phyloP scores from a whole-genome alignment of 2,113 vertebrate species.

The Benitochromis conjunctus region DNA sequence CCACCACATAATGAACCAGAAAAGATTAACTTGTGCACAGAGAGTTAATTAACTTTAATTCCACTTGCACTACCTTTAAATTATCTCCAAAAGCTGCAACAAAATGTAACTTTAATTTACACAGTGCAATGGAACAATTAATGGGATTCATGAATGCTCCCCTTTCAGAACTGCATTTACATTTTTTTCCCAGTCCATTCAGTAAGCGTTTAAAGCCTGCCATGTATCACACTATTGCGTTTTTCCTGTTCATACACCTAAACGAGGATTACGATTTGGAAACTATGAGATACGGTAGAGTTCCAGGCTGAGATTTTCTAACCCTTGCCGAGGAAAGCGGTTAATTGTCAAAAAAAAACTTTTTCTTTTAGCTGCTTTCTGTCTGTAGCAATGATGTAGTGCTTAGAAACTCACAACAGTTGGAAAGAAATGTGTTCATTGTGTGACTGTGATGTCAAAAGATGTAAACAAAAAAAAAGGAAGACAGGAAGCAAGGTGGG shows the following conservation, averaged over 20 bases:
- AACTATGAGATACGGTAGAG: neutral
- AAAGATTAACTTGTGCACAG: conserved; percentile 51
- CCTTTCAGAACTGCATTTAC: conserved; percentile 12
- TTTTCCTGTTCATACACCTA: neutral
- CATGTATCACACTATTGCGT: neutral
- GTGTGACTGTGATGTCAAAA: neutral
- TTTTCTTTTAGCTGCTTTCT: neutral
- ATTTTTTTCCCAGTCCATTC: neutral
- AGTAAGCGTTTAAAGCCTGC: neutral
- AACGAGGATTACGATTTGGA: neutral
- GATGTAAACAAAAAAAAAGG: neutral
- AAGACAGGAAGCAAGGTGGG: neutral
- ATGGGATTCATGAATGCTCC: conserved; percentile 28
- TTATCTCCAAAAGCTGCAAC: conserved; percentile 53
- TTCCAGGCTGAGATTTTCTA: neutral
- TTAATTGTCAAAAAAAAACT: neutral
- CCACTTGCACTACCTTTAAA: conserved; percentile 55
- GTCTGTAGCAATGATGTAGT: neutral
- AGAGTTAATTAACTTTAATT: conserved; percentile 66
- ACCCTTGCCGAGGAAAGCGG: neutral
- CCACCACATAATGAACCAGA: conserved; percentile 42
- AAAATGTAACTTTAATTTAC: conserved; percentile 55
- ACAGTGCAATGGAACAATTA: conserved; percentile 29
- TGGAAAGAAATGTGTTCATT: neutral
- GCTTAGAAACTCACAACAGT: neutral